Evolutionary conservation across 2,113 vertebrate genomes (phyloP).

Genomic region (Neolamprologus kungweensis): DNA sequence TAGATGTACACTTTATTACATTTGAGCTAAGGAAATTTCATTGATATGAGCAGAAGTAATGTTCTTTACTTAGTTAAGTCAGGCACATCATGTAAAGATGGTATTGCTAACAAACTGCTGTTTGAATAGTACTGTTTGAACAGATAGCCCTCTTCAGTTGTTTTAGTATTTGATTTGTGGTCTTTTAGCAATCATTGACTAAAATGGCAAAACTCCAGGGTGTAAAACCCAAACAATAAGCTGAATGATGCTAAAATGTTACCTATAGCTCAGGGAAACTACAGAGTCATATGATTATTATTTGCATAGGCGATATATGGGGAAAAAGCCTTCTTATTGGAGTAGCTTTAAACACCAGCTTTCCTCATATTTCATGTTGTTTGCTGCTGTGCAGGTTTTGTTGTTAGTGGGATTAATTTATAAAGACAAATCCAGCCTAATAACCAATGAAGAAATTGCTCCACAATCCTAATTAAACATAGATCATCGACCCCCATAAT

Average conservation of each 20-base stretch:
- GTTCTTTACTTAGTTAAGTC: neutral
- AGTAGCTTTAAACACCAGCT: neutral
- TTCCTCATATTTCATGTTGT: neutral
- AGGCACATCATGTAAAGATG: neutral
- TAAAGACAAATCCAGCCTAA: neutral
- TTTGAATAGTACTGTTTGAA: neutral
- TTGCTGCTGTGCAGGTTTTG: neutral
- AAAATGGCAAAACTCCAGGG: neutral
- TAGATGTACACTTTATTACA: neutral
- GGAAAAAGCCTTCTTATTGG: neutral
- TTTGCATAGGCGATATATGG: neutral
- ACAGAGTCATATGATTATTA: neutral
- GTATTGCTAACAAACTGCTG: neutral
- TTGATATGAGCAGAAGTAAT: neutral
- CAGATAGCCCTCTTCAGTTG: neutral
- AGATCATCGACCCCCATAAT: slow-evolving; percentile 15
- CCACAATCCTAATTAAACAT: slow-evolving; percentile 22
- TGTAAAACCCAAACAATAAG: neutral
- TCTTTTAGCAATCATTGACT: neutral
- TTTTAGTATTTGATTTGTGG: neutral
- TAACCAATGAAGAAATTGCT: neutral
- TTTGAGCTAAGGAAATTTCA: neutral
- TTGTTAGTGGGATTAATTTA: neutral
- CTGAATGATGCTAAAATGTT: neutral
- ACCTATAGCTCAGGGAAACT: neutral